Evolutionary conservation across 2,797 vertebrate genomes (phyloP).

Genomic region (Sebastes iracundus): DNA sequence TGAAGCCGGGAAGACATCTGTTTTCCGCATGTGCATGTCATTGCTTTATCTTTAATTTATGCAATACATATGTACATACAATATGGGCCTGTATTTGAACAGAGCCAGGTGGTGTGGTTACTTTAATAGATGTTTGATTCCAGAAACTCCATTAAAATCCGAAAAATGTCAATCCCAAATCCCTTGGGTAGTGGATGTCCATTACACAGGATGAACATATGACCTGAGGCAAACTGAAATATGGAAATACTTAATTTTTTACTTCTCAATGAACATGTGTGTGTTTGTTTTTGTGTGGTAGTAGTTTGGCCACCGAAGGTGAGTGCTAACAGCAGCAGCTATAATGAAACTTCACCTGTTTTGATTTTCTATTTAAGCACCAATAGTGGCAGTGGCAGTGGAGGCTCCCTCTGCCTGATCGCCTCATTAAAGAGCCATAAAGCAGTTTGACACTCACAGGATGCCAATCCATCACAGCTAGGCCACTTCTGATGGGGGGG

Average conservation of each 20-base stretch:
- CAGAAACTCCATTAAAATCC: neutral
- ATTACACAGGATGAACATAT: conserved; percentile 22
- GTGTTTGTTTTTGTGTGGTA: conserved; percentile 20
- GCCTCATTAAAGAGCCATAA: conserved; percentile 83
- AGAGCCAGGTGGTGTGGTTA: neutral
- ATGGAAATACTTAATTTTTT: conserved; percentile 20
- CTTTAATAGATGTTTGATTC: neutral
- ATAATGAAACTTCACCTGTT: conserved; percentile 74
- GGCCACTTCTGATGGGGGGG: conserved; percentile 69
- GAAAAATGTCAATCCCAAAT: neutral
- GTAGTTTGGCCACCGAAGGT: neutral
- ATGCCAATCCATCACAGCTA: conserved; percentile 84
- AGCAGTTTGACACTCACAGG: conserved; percentile 82
- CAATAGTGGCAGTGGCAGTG: conserved; percentile 38
- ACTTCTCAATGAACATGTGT: neutral
- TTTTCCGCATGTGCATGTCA: neutral
- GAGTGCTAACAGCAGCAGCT: conserved; percentile 25
- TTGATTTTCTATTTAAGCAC: conserved; percentile 69
- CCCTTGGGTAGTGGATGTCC: neutral
- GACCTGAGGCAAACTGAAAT: neutral
- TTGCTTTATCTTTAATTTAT: conserved; percentile 6
- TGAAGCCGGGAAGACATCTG: conserved; percentile 24
- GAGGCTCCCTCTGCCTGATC: conserved; percentile 63
- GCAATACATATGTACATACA: neutral
- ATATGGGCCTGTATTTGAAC: neutral